These are phyloP conservation scores for Procambarus virginalis DNA, from an alignment of 1,140 invertebrate genomes.

Conservation along the genomic window DNA sequence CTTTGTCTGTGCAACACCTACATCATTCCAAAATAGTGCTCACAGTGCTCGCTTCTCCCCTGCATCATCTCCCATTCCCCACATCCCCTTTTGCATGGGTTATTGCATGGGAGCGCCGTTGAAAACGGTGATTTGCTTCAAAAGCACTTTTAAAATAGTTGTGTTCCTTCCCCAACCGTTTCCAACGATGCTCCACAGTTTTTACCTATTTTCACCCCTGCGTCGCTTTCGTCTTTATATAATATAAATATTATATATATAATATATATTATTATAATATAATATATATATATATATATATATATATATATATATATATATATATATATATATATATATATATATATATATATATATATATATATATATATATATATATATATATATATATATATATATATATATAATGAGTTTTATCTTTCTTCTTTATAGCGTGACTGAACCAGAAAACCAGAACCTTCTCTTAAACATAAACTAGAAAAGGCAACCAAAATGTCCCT, in stretches of 20 bases:
- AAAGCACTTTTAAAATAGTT: not conserved
- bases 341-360: slow-evolving; percentile 21
- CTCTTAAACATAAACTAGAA: too few relatives aligned
- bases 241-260: slow-evolving; percentile 15
- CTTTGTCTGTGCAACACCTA: slow-evolving; percentile 27
- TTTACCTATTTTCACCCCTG: not conserved
- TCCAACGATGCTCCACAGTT: not conserved
- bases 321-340: slow-evolving; percentile 6
- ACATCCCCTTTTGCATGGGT: not conserved
- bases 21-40: slow-evolving; percentile 10
- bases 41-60: not conserved
- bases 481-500: too few relatives aligned
- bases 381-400: slow-evolving; percentile 10
- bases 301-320: slow-evolving; percentile 20
- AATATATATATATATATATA: slow-evolving; percentile 21
- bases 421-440: too few relatives aligned
- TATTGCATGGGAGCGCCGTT: not conserved
- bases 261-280: slow-evolving; percentile 5
- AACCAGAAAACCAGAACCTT: too few relatives aligned
- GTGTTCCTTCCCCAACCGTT: not conserved
- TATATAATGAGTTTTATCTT: not conserved
- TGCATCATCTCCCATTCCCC: not conserved
- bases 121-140: slow-evolving; percentile 24
- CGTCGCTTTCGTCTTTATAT: not conserved
- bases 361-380: slow-evolving; percentile 20